Percentiles rank a stretch among this genome's conserved stretches.
Evolutionary conservation across 2,888 invertebrate genomes (phyloP).

Genomic region (Parnassius mnemosyne): DNA sequence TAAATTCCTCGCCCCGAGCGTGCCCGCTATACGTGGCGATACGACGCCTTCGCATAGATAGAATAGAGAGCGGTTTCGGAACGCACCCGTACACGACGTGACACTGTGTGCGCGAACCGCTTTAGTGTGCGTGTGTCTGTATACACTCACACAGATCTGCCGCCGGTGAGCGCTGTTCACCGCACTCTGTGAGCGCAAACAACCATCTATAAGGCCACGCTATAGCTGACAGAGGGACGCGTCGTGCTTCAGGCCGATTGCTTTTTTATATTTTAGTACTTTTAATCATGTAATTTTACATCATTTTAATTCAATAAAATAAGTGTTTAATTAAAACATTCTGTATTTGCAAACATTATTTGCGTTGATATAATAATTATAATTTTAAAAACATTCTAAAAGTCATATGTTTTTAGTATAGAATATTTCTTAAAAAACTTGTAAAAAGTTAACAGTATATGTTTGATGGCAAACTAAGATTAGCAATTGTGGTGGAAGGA

Average conservation of each 20-base stretch:
- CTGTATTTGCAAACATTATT: background rate
- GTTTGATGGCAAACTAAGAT: too few relatives aligned
- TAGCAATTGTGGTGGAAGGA: too few relatives aligned
- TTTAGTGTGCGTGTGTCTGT: constrained; percentile 48
- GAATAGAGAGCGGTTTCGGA: constrained; percentile 81
- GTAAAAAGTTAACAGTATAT: too few relatives aligned
- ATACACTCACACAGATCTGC: constrained; percentile 63
- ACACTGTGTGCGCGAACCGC: constrained; percentile 45
- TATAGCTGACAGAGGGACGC: constrained; percentile 77
- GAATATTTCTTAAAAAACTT: too few relatives aligned
- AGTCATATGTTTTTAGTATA: too few relatives aligned
- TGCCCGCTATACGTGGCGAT: constrained; percentile 78
- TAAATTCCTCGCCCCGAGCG: constrained; percentile 81
- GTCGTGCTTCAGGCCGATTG: constrained; percentile 63
- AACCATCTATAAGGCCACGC: constrained; percentile 82
- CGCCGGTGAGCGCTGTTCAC: constrained; percentile 81
- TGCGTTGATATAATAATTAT: background rate
- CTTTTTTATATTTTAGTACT: constrained; percentile 21
- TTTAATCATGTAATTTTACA: background rate
- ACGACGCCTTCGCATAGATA: constrained; percentile 81
- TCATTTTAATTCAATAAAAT: background rate
- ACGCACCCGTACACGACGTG: constrained; percentile 68
- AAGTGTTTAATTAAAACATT: background rate
- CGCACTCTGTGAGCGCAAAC: constrained; percentile 82
- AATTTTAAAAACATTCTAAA: too few relatives aligned